Evolutionary conservation across 2,797 vertebrate genomes (phyloP).

Genomic region (Spizella passerina): DNA sequence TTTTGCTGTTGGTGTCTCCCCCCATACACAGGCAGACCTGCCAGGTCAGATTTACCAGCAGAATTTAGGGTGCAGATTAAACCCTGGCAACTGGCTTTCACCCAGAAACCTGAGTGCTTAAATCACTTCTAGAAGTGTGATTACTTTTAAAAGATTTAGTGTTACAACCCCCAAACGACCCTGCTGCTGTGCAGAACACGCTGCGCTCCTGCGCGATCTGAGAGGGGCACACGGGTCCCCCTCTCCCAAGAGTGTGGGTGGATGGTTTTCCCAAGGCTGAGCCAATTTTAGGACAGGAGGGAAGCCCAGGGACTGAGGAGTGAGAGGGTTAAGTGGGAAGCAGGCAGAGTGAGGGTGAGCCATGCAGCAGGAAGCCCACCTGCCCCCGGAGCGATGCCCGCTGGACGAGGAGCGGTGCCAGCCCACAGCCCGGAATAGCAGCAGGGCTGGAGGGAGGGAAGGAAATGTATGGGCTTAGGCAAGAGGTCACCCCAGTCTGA

Average conservation of each 20-base stretch:
- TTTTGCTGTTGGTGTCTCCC: background rate
- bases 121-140: background rate
- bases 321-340: background rate
- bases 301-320: background rate
- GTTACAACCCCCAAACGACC: background rate
- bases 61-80: background rate
- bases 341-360: background rate
- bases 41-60: background rate
- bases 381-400: background rate
- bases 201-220: accelerated
- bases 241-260: accelerated
- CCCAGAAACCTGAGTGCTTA: background rate
- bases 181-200: accelerated
- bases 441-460: background rate
- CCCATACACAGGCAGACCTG: accelerated
- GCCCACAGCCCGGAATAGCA: background rate
- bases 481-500: background rate
- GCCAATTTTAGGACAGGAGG: background rate
- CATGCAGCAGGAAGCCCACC: background rate
- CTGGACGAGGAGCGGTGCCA: background rate
- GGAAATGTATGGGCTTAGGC: background rate
- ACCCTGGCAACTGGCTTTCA: background rate
- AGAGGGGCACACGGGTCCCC: accelerated
- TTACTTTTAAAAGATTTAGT: background rate
- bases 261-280: accelerated